Evolutionary conservation across 1,140 invertebrate species (phyloP), one percentile per base, ranked within the genome.

Genomic region (Ephestia elutella): DNA sequence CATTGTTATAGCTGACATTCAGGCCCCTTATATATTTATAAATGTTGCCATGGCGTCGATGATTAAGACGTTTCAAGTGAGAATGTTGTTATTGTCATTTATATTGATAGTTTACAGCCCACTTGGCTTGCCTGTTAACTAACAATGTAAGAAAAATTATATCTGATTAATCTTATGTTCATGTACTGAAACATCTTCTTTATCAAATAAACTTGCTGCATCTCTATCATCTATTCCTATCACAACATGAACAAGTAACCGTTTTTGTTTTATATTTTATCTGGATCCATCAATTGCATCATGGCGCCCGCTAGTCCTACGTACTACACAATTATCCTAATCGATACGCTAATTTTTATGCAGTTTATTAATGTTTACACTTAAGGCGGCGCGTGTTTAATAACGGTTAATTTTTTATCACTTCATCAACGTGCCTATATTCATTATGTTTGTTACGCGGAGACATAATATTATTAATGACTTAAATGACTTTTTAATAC

Each of bases 351-450:
- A 44, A 44, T 44, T 5, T 44, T 44, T 44, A 44, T 44, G 38
- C 38, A n/a, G 13, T 44, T 15, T 15, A 44, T 15, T 10, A 44
- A 44, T 44, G 38, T 44, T 44, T 44, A 44, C 38, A 44, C 38
- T 44, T 1, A 44, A 44, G 15, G 38, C 38, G 38, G 38, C 30
- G 11, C 25, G 7, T 44, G 38, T 44, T 44, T 44, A 44, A 44
- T 44, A 44, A 44, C 38, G 38, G 38, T 44, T 15, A 44, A 15
- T 44, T n/a, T 44, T 44, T 44, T 44, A 44, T 44, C 38, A 15
- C n/a, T 15, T 15, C 7, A 44, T 44, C 38, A 15, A 15, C n/a
- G 38, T 44, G 38, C 38, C n/a, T 5, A 8, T 17, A 17, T 44
- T 44, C 1, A 44, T 44, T 44, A 44, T 44, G 38, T 44, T 44